Conservation (phyloP, 2,888 invertebrate species). For the Octonoba sinensis region DNA sequence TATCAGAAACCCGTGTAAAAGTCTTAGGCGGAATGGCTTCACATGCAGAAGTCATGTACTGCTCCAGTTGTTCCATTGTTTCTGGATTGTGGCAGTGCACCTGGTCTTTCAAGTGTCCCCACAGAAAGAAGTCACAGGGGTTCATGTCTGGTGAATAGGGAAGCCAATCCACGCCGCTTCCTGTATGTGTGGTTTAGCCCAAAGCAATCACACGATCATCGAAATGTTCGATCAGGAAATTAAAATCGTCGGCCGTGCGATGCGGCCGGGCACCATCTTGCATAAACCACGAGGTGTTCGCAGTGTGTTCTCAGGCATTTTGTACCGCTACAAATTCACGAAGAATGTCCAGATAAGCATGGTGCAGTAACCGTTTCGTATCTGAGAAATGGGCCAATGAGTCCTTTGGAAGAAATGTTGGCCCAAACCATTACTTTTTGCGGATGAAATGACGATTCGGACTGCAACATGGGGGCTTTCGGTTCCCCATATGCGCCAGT, state of each 20-base stretch:
- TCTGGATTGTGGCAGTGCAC: no score
- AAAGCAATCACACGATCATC: slow-evolving; percentile 1
- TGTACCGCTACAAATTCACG: no score
- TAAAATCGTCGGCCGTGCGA: slow-evolving; percentile 3
- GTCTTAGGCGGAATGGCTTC: neutral
- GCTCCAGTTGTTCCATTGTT: no score
- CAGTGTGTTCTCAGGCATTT: no score
- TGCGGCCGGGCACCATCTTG: no score
- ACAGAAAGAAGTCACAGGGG: no score
- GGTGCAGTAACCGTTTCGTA: neutral
- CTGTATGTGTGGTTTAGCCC: neutral
- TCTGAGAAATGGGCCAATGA: slow-evolving; percentile 5
- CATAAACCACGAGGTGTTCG: no score
- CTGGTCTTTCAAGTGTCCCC: no score
- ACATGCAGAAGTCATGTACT: no score
- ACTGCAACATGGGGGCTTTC: slow-evolving; percentile 67
- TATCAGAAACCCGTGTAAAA: neutral
- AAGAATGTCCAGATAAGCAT: slow-evolving; percentile 12
- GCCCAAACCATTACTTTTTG: slow-evolving; percentile 69
- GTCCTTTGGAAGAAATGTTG: slow-evolving; percentile 14
- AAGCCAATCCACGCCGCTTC: neutral
- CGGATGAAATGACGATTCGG: slow-evolving; percentile 69
- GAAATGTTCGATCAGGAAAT: slow-evolving; percentile 18
- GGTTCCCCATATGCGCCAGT: no score
- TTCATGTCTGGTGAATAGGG: slow-evolving; percentile 3